Base-by-base conservation (phyloP, 2,797 vertebrate species). In the Dendrocincla tyrannina region DNA sequence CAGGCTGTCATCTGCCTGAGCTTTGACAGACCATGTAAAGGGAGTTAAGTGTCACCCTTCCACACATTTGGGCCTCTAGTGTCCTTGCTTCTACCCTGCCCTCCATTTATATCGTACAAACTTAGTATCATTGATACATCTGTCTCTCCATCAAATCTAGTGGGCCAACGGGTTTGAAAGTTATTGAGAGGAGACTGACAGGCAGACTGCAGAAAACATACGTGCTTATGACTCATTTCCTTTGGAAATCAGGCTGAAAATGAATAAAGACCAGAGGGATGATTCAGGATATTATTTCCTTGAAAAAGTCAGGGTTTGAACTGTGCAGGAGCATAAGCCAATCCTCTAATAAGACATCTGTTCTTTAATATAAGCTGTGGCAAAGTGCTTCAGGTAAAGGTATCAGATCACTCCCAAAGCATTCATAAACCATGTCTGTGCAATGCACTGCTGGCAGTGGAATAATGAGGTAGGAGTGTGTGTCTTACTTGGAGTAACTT, bases 201-300 rank as follows among this genome's bases (percentile, higher is more conserved):
- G 41, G 62, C 64, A 63, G 83, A 81, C 37, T 44, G 60, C 78
- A 74, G 78, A 58, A 91, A 87, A 77, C 56, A 60, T 44, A 76
- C 7, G 15, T 79, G 66, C 28, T 85, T 63, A 22, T 46, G 70
- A 94, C 35, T 96, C 67, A 58, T 59, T 91, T 85, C 55, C 74
- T 92, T 79, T 59, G 59, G 46, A 92, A 90, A 86, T 75, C 30
- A 55, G 50, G 44, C 47, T 79, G 59, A 82, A 96, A 95, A 72
- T 0, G 0, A 90, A 64, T 62, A 68, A 85, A 88, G 75, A 88
- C 41, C 60, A 83, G 49, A 81, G 37, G n/a, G 52, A 81, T 78
- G 41, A 80, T 69, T 77, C 79, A 80, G 52, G 80, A 18, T 59
- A 64, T 63, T 56, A 88, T 30, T 80, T 89, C 27, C 82, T 74